Conservation (phyloP, 1,140 invertebrate species). For the Atta texana region DNA sequence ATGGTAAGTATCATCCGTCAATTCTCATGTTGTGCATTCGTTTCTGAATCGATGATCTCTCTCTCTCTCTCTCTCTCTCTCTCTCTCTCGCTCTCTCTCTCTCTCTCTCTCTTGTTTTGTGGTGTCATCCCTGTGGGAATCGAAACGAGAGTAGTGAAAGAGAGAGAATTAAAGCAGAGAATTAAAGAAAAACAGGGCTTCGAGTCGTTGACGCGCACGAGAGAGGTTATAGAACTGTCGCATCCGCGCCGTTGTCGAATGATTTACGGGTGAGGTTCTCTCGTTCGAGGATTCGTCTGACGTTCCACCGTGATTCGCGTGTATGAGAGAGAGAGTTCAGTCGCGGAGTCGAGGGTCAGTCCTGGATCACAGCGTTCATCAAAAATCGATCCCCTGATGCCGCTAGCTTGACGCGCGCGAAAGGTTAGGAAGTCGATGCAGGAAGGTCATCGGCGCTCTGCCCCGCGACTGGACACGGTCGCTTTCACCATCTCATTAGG, state of each 20-base stretch:
- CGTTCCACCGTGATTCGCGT: background rate
- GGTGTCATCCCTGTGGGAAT: background rate
- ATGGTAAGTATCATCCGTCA: constrained; percentile 61
- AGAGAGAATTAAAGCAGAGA: background rate
- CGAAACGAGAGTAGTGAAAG: background rate
- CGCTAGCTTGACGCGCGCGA: background rate
- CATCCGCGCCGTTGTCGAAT: constrained; percentile 57
- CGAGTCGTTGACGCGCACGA: constrained; percentile 14
- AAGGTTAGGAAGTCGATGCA: constrained; percentile 27
- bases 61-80: background rate
- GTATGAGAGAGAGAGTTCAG: too few species aligned
- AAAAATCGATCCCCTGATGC: background rate
- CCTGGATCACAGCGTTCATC: background rate
- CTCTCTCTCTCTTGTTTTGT: background rate
- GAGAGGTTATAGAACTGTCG: constrained; percentile 64
- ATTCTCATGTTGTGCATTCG: background rate
- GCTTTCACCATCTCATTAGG: constrained; percentile 5
- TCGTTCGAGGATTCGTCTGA: background rate
- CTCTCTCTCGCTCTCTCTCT: too few species aligned
- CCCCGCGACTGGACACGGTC: background rate
- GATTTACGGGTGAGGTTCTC: background rate
- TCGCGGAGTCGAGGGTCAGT: background rate
- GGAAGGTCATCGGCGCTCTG: background rate
- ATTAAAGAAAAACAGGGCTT: background rate
- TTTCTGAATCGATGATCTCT: constrained; percentile 3